These are phyloP conservation scores for Sycophaga agraensis DNA, from an alignment of 1,140 invertebrate species.

Conservation along the genomic window DNA sequence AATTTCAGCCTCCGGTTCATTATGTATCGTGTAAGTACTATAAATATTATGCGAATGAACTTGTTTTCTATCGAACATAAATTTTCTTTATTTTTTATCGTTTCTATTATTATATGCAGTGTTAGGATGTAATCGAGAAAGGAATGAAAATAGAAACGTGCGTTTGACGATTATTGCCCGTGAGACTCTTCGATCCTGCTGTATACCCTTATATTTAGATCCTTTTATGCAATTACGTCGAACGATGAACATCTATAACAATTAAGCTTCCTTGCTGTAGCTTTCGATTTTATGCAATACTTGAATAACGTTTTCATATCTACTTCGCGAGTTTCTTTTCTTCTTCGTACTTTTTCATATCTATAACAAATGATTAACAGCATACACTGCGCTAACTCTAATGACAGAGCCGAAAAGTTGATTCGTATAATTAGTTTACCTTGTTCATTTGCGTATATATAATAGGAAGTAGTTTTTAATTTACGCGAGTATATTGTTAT, in stretches of 20 bases:
- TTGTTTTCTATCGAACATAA: conserved; percentile 19
- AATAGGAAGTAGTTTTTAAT: too few relatives aligned
- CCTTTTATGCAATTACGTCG: conserved; percentile 27
- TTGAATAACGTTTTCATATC: neutral
- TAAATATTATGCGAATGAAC: conserved; percentile 1
- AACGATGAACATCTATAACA: conserved; percentile 33
- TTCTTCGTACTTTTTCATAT: neutral
- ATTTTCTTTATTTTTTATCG: conserved; percentile 1
- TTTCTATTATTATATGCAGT: neutral
- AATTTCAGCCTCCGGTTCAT: neutral
- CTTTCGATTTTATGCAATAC: neutral
- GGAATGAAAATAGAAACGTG: too few relatives aligned
- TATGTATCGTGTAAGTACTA: neutral
- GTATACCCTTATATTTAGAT: neutral
- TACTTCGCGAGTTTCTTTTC: neutral
- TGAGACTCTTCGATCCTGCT: conserved; percentile 20
- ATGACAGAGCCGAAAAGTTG: conserved; percentile 20
- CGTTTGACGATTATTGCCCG: neutral
- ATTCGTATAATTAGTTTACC: neutral
- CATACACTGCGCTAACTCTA: conserved; percentile 8
- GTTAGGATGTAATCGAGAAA: neutral
- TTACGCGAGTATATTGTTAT: too few relatives aligned
- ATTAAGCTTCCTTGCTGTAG: conserved; percentile 10
- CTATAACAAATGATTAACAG: conserved; percentile 10
- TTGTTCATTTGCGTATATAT: too few relatives aligned